Evolutionary conservation across 30 jellyfish, hydroid and myxozoan genomes (phyloP), one percentile per base, ranked within the genome.

Genomic region (Sanderia malayensis): DNA sequence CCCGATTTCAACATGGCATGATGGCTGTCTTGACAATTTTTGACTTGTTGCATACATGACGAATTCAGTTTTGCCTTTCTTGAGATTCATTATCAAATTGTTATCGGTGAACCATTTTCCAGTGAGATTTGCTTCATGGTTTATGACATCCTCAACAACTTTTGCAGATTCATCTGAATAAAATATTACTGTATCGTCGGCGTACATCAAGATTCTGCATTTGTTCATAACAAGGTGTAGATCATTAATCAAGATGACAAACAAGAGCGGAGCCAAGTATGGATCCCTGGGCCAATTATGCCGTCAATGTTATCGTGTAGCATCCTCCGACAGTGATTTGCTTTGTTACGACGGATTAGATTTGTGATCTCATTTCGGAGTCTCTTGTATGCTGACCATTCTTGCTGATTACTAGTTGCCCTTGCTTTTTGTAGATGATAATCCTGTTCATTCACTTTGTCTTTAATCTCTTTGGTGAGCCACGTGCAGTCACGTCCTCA

Each of bases 201-300:
- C 86, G 74, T 73, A 73, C 78, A 73, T 73, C 78, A 28, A 71
- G 66, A 73, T 73, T 58, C 49, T 73, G 67, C 78, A 58, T 73
- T 73, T 73, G 11, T 73, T 28, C 66, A 73, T 73, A 1, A 58
- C 76, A 73, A 59, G 78, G 77, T 73, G 67, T 73, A 73, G 76
- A 30, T 28, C 59, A 64, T 30, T 30, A 64, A 33, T 64, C 58
- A 64, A 76, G 71, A 76, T 76, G 59, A 62, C 82, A 58, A 55
- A 76, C 88, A 76, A 41, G 72, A 59, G 88, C 41, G 88, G 71
- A n/a, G 71, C 82, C 88, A 76, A 76, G 88, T 61, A 76, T 60
- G 61, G 86, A 59, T 58, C 76, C 86, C 67, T 74, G 76, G 86
- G 80, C 46, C 90, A 21, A 26, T 78, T 23, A 79, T 86, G 0